phyloP scores from a whole-genome alignment of 2,113 vertebrate species.

The Petroica traversi region DNA sequence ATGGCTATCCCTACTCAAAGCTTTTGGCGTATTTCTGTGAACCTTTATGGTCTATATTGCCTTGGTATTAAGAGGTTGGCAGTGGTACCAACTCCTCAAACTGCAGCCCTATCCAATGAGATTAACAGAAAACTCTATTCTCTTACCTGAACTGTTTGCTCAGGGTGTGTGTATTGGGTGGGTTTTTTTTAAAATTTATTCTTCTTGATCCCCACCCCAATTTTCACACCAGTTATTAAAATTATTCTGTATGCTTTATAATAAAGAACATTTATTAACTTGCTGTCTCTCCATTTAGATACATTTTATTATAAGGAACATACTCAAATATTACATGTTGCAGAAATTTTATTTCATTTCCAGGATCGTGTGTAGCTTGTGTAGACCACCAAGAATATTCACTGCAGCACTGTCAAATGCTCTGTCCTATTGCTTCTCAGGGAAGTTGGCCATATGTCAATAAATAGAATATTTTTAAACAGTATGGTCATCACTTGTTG shows the following conservation, averaged over 20 bases:
- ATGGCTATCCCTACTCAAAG: neutral
- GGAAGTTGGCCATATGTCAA: neutral
- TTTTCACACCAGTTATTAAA: neutral
- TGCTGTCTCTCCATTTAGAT: neutral
- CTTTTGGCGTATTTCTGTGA: neutral
- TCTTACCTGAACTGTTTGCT: neutral
- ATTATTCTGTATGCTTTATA: neutral
- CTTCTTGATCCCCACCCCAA: neutral
- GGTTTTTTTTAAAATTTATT: fast-evolving
- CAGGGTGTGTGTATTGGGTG: neutral
- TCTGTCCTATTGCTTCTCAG: neutral
- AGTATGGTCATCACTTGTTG: neutral
- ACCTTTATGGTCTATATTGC: neutral
- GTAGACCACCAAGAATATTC: neutral
- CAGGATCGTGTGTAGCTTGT: neutral
- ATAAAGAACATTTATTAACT: neutral
- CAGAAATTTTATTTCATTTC: neutral
- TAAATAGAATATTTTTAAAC: constrained; percentile 21
- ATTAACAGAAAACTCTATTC: neutral
- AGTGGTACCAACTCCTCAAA: neutral
- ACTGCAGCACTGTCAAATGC: neutral
- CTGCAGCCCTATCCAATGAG: neutral
- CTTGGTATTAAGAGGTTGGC: neutral
- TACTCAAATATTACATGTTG: neutral
- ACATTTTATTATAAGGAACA: neutral